Conservation (phyloP, 2,888 invertebrate genomes). For the Oxycera nigricornis region DNA sequence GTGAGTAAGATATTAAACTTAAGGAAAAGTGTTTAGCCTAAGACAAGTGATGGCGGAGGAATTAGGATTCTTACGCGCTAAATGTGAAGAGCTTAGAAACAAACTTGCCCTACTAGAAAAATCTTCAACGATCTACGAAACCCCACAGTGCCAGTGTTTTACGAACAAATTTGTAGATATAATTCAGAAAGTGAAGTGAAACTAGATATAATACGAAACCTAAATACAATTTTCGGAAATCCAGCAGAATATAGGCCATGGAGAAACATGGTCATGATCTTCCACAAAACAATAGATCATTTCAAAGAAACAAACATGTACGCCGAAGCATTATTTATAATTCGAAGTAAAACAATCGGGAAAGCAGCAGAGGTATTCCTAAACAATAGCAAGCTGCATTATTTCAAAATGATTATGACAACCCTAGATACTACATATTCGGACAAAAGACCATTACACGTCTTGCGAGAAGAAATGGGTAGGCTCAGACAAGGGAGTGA, state of each 20-base stretch:
- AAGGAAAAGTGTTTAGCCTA: neutral
- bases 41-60: neutral
- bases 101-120: neutral
- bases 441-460: neutral
- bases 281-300: neutral
- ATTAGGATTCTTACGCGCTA: neutral
- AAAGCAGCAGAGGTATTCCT: neutral
- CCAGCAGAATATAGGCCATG: neutral
- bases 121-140: neutral
- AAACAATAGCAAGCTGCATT: neutral
- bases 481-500: neutral
- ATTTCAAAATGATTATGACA: neutral
- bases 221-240: neutral
- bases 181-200: neutral
- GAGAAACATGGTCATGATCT: neutral
- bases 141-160: neutral
- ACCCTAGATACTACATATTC: neutral
- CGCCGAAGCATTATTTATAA: neutral
- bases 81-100: too few species aligned
- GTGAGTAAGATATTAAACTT: neutral
- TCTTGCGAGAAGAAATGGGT: neutral
- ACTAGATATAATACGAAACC: neutral
- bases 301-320: neutral
- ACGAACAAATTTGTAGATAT: neutral
- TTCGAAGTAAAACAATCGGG: neutral